Conservation (phyloP, 2,797 vertebrate species). For the Echeneis naucrates region DNA sequence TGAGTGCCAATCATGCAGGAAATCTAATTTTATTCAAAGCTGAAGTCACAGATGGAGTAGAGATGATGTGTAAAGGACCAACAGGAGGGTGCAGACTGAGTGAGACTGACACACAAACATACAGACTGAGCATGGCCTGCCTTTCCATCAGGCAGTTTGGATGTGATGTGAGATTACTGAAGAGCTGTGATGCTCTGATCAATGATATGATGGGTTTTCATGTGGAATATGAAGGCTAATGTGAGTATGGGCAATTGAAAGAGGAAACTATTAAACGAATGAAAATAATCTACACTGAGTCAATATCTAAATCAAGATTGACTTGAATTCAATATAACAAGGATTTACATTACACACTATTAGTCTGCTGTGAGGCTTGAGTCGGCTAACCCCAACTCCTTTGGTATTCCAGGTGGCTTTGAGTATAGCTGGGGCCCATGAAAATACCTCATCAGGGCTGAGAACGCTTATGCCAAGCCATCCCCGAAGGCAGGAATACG, state of each 20-base stretch:
- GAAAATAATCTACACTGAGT: slow-evolving; percentile 6
- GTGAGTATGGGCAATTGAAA: slow-evolving; percentile 25
- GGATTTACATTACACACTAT: slow-evolving; percentile 19
- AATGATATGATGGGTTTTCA: slow-evolving; percentile 44
- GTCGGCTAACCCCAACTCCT: slow-evolving; percentile 23
- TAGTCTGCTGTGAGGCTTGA: slow-evolving; percentile 31
- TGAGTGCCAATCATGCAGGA: slow-evolving; percentile 65
- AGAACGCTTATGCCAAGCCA: slow-evolving; percentile 20
- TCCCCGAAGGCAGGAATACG: slow-evolving; percentile 41
- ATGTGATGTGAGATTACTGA: slow-evolving; percentile 51
- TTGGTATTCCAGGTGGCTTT: slow-evolving; percentile 49
- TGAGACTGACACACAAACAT: slow-evolving; percentile 57
- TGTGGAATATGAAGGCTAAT: slow-evolving; percentile 31
- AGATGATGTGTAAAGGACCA: slow-evolving; percentile 39
- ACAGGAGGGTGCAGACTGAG: slow-evolving; percentile 43
- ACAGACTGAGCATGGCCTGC: slow-evolving; percentile 82
- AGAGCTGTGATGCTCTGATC: slow-evolving; percentile 32
- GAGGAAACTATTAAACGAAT: slow-evolving; percentile 19
- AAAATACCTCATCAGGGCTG: slow-evolving; percentile 42
- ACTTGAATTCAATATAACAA: slow-evolving; percentile 23
- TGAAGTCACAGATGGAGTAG: slow-evolving; percentile 31
- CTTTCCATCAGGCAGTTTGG: slow-evolving; percentile 79
- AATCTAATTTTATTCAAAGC: slow-evolving; percentile 34
- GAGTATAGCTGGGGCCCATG: slow-evolving; percentile 46
- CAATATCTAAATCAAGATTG: slow-evolving; percentile 26